These are phyloP conservation scores for Ramphastos sulfuratus DNA, from an alignment of 2,113 vertebrate genomes.

Conservation along the genomic window DNA sequence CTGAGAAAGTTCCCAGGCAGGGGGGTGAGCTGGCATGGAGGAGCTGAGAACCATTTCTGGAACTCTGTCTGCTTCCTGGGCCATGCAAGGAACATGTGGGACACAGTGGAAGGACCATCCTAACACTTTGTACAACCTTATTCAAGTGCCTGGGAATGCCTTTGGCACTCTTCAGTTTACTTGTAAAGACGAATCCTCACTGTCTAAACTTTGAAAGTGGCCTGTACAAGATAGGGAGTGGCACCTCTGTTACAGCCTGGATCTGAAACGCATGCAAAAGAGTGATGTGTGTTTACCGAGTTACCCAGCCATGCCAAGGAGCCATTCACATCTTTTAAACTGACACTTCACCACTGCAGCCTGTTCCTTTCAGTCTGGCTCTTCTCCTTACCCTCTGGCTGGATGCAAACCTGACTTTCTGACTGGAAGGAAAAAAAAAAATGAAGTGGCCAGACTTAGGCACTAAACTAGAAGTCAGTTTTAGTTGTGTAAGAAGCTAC, in stretches of 20 bases:
- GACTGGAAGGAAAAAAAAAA: neutral
- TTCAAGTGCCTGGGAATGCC: neutral
- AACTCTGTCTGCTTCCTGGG: neutral
- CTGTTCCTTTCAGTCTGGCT: neutral
- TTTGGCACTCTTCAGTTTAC: neutral
- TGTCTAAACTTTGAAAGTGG: neutral
- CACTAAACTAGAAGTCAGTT: neutral
- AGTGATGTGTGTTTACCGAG: neutral
- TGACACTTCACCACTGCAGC: neutral
- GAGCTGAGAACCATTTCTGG: neutral
- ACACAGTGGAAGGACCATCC: neutral
- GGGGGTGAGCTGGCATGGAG: neutral
- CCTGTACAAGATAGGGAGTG: neutral
- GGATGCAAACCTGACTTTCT: neutral
- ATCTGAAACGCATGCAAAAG: neutral
- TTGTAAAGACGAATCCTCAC: neutral
- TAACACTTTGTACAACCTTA: neutral
- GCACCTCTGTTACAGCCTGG: neutral
- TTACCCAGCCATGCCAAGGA: neutral
- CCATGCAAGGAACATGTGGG: accelerated
- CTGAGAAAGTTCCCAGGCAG: neutral
- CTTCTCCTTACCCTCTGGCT: neutral
- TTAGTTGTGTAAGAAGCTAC: neutral
- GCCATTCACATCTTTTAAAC: neutral
- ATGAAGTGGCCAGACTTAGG: neutral